Evolutionary conservation across 2,888 invertebrate species (phyloP), one percentile per base, ranked within the genome.

Genomic region (Drosophila differens): DNA sequence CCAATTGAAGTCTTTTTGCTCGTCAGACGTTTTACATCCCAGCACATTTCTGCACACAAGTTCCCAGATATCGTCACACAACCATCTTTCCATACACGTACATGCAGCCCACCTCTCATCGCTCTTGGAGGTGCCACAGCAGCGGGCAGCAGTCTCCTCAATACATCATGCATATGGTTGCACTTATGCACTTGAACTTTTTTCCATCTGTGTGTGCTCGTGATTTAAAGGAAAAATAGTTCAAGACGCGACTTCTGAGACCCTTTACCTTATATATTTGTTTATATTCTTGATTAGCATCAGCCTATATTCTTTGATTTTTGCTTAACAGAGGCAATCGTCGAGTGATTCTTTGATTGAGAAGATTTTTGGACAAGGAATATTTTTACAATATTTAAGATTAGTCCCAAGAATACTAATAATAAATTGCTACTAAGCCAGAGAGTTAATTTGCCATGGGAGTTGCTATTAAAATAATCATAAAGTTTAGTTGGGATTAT

Each of bases 141-240:
- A 19, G 47, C 61, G 9, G 12, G 32, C 44, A 32, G n/a, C 22
- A 33, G 22, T 22, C 19, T 65, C 49, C 47, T 25, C 49, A 37
- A 68, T 57, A 55, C 76, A 19, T 67, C 35, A 41, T 55, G 58
- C 81, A 76, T 76, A 83, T 86, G 82, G 19, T 65, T 70, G 62
- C 69, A 60, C 55, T 74, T 71, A 66, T 58, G 57, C 83, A 82
- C 74, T 82, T 72, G 69, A 65, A 54, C 62, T 53, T 55, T 55
- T 55, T 39, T 54, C 39, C 9, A n/a, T 57, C 57, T 39, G 57
- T 30, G 1, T 28, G 5, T 54, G 35, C 16, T 14, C 16, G 16
- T 47, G 47, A 47, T 9, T 47, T 47, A 4, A 22, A 47, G 16
- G 25, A 16, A 47, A 47, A 25, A 47, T 47, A 25, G 25, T 25